Evolutionary conservation across 2,113 vertebrate species (phyloP).

Genomic region (Colossoma macropomum): DNA sequence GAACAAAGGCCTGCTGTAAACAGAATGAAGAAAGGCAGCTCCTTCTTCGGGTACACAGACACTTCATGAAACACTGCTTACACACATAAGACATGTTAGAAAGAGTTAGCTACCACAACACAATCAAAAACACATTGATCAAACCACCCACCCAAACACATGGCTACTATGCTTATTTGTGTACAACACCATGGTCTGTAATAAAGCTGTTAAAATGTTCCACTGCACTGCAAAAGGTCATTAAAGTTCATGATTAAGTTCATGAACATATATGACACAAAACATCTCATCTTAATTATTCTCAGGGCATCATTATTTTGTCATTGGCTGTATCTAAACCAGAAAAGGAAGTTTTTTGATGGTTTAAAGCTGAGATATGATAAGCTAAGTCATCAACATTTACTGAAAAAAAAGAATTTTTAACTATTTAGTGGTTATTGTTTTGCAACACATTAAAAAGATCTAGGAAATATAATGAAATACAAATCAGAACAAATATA

Average conservation of each 20-base stretch:
- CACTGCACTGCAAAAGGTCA: neutral
- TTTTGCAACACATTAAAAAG: too few relatives aligned
- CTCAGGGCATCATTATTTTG: neutral
- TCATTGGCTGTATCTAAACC: neutral
- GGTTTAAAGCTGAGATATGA: neutral
- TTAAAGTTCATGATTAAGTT: neutral
- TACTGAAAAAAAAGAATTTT: too few relatives aligned
- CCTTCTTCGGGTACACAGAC: constrained; percentile 99
- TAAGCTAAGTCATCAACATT: too few relatives aligned
- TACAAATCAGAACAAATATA: too few relatives aligned
- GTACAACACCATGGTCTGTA: neutral
- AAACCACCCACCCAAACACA: constrained; percentile 21
- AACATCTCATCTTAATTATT: neutral
- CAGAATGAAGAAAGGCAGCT: constrained; percentile 98
- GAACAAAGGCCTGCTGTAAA: constrained; percentile 97
- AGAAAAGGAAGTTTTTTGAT: neutral
- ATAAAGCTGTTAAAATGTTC: neutral
- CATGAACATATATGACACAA: neutral
- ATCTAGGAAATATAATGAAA: too few relatives aligned
- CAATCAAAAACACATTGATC: constrained; percentile 40
- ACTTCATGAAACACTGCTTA: constrained; percentile 98
- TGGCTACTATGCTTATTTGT: neutral
- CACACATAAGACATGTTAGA: constrained; percentile 45
- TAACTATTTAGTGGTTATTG: too few relatives aligned
- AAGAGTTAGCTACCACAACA: constrained; percentile 47